These are phyloP conservation scores for Zaprionus davidi DNA, from an alignment of 1,140 invertebrate genomes.

Conservation along the genomic window DNA sequence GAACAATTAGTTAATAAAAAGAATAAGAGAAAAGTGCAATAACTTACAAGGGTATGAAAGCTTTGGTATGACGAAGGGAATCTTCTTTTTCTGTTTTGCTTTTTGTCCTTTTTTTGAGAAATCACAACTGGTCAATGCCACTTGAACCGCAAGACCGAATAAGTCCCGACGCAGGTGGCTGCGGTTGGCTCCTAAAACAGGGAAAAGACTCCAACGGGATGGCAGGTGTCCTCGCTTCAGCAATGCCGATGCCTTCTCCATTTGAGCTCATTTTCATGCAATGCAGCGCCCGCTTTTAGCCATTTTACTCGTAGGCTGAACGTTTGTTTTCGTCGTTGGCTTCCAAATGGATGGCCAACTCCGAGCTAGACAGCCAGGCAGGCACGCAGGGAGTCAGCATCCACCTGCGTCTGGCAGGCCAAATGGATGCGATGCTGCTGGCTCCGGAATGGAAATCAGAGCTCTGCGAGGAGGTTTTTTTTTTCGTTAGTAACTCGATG, in stretches of 20 bases:
- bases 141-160: not conserved
- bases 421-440: not conserved
- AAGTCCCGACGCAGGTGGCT: not conserved
- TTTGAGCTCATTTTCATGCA: conserved; percentile 49
- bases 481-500: not conserved
- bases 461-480: not conserved
- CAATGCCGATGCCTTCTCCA: not conserved
- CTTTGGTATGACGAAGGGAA: no score
- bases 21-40: no score
- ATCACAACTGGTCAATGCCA: conserved; percentile 43
- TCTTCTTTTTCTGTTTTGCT: not conserved
- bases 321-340: conserved; percentile 9
- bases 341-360: conserved; percentile 22
- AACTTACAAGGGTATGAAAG: no score
- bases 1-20: no score
- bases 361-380: not conserved
- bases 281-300: conserved; percentile 30
- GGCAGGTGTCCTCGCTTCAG: not conserved
- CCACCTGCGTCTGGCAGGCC: conserved; percentile 18
- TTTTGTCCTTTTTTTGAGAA: conserved; percentile 25
- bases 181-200: not conserved
- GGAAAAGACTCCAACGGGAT: not conserved
- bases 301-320: conserved; percentile 27
- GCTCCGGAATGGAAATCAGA: conserved; percentile 28
- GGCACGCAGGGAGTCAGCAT: not conserved